These are phyloP conservation scores for Mustela nigripes DNA, from an alignment of 2,113 vertebrate genomes.

Conservation along the genomic window DNA sequence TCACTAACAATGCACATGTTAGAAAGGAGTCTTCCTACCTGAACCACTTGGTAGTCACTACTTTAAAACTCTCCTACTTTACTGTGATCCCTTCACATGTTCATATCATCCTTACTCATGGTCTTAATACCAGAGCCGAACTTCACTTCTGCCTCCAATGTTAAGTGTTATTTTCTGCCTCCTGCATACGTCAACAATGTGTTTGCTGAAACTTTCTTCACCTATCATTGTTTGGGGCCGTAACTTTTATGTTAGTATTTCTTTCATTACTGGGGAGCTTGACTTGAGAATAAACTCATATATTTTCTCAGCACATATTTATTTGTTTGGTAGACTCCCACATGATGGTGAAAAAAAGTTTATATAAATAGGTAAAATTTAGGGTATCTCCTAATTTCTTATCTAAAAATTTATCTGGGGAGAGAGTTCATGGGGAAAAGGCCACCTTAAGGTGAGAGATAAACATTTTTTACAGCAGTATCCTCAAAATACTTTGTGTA, in stretches of 20 bases:
- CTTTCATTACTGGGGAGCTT: neutral
- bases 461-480: neutral
- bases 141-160: neutral
- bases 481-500: neutral
- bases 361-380: neutral
- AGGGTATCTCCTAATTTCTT: neutral
- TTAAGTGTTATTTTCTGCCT: constrained; percentile 9
- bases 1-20: neutral
- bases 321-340: neutral
- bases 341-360: neutral
- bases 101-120: neutral
- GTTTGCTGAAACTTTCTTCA: neutral
- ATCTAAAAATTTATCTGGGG: neutral
- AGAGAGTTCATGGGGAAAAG: neutral
- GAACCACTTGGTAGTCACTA: neutral
- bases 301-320: neutral
- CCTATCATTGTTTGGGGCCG: neutral
- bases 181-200: neutral
- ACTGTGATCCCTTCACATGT: neutral
- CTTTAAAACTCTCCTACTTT: neutral
- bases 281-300: neutral
- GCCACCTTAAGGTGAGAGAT: neutral
- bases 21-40: neutral
- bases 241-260: neutral
- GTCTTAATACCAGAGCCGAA: neutral